A percentile compares a stretch with the other conserved stretches of the same genome.
These are phyloP conservation scores for Tolypeutes matacus DNA, from an alignment of 2,797 vertebrate species.

Conservation along the genomic window DNA sequence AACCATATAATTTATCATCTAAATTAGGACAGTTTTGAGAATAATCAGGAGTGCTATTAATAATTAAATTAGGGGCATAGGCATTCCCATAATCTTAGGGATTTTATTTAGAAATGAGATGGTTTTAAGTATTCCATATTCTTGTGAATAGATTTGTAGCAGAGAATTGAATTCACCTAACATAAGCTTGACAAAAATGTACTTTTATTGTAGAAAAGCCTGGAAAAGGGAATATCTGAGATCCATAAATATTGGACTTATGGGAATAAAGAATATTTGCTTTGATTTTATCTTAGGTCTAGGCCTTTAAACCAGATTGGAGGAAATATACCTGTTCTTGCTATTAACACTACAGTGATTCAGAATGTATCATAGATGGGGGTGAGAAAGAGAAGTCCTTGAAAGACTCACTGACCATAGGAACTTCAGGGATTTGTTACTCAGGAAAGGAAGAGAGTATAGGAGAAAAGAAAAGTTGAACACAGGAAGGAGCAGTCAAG, in stretches of 20 bases:
- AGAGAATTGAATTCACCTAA: slow-evolving; percentile 33
- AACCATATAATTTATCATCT: not conserved
- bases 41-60: not conserved
- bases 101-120: slow-evolving; percentile 46
- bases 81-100: not conserved
- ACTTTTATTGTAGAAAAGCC: not conserved
- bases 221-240: not conserved
- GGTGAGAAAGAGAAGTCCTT: not conserved
- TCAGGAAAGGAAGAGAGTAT: not conserved
- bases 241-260: not conserved
- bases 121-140: not conserved
- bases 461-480: not conserved
- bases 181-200: not conserved
- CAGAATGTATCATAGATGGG: not conserved
- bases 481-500: not conserved
- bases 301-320: not conserved
- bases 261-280: not conserved
- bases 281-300: not conserved
- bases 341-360: not conserved
- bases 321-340: not conserved
- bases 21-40: slow-evolving; percentile 50
- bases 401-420: not conserved
- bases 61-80: not conserved
- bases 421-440: not conserved
- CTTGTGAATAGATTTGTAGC: slow-evolving; percentile 20